Base-by-base conservation (phyloP, 2,113 vertebrate genomes). In the Paramisgurnus dabryanus region DNA sequence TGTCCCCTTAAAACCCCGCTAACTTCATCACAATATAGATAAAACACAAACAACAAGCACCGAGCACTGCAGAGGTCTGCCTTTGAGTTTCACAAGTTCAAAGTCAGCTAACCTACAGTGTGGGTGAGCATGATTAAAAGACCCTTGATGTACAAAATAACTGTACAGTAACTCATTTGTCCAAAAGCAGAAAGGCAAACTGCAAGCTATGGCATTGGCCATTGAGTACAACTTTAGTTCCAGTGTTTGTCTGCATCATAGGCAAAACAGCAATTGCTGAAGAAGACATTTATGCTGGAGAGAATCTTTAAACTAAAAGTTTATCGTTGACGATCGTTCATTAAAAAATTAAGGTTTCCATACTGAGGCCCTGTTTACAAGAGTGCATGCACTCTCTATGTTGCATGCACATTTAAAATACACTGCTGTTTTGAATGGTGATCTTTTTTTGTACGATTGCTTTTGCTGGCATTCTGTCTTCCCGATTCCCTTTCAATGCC, bases 51-150 rank as follows among this genome's bases (percentile, higher is more conserved):
- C 67, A 86, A 86, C 66, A 80, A 65, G 72, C 58, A 55, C 64
- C 34, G 15, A 49, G 70, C 40, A 61, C 69, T 27, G 15, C n/a
- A 71, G 27, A 77, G 72, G 49, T 78, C 66, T 34, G 6, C 45
- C 83, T 81, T 83, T 86, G 81, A 85, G 81, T 69, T 78, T 75
- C 55, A 49, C 8, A 15, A 76, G 83, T 81, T 83, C 72, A 84
- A 76, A 83, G 81, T 10, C 67, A 40, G 60, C 41, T 45, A 17
- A 80, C 40, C 18, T 60, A 67, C 4, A 41, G 75, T 80, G 82
- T 49, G 49, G 40, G 71, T 40, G 34, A 18, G 60, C 22, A 47
- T 61, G 73, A 27, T 53, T 12, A 43, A 74, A 65, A 40, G 7
- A 71, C n/a, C 63, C 63, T 64, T 60, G 10, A 45, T 18, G 55